Percentiles rank a stretch among this genome's conserved stretches.
Evolutionary conservation across 2,797 vertebrate species (phyloP).

Genomic region (Pantherophis vulpinus): DNA sequence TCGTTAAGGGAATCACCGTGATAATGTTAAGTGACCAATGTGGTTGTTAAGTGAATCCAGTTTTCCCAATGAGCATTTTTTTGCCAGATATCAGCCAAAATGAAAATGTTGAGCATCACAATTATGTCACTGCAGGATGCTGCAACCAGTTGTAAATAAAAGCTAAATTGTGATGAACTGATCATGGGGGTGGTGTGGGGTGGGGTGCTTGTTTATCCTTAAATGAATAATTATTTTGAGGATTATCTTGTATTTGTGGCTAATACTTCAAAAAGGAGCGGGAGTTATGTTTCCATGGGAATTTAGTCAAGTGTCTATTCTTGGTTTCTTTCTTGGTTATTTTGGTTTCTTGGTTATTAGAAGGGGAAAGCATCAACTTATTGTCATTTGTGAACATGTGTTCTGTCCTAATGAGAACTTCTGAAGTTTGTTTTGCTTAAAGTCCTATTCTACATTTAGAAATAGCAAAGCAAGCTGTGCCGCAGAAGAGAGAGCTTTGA

Average conservation of each 20-base stretch:
- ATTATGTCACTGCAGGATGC: background rate
- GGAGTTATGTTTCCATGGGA: background rate
- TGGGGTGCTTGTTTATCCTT: background rate
- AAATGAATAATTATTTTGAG: background rate
- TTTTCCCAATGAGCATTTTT: background rate
- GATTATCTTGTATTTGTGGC: background rate
- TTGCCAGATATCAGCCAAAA: background rate
- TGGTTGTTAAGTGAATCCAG: background rate
- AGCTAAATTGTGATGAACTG: background rate
- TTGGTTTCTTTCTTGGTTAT: background rate
- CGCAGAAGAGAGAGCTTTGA: background rate
- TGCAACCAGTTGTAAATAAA: background rate
- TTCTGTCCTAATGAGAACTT: background rate
- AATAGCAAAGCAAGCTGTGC: background rate
- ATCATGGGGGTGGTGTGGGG: fast-evolving
- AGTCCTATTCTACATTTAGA: background rate
- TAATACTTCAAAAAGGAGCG: background rate
- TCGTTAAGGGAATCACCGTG: background rate
- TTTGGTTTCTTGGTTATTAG: background rate
- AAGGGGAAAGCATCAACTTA: background rate
- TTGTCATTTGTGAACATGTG: background rate
- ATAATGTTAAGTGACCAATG: background rate
- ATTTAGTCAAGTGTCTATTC: background rate
- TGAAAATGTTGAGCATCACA: background rate
- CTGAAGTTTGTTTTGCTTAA: background rate